These are phyloP conservation scores for Epinephelus cyanopodus DNA, from an alignment of 2,113 vertebrate species.

Conservation along the genomic window DNA sequence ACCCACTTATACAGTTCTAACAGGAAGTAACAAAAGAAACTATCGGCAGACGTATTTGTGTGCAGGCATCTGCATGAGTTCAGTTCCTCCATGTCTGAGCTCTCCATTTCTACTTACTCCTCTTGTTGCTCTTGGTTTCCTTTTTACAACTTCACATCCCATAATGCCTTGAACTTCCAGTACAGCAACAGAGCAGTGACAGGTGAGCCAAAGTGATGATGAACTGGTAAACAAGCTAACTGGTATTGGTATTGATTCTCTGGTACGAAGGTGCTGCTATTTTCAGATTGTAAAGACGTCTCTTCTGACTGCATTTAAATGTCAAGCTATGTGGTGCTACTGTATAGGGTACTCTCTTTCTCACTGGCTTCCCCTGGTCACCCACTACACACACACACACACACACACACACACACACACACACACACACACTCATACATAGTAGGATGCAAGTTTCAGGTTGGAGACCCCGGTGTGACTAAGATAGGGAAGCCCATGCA, in stretches of 20 bases:
- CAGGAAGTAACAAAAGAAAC: constrained; percentile 13
- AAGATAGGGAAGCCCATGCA: constrained; percentile 82
- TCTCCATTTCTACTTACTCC: constrained; percentile 52
- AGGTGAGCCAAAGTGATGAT: neutral
- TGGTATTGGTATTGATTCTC: neutral
- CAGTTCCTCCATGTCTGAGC: neutral
- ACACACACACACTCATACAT: constrained; percentile 3
- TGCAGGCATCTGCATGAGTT: neutral
- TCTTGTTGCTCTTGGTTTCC: constrained; percentile 35
- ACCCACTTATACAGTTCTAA: neutral
- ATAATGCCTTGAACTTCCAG: constrained; percentile 13
- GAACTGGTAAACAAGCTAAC: neutral
- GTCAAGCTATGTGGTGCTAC: constrained; percentile 20
- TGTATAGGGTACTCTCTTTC: constrained; percentile 26
- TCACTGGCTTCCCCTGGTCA: constrained; percentile 77
- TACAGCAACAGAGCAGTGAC: neutral
- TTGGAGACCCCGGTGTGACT: constrained; percentile 79
- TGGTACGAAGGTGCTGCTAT: neutral
- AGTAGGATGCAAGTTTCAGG: constrained; percentile 56
- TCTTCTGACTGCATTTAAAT: constrained; percentile 41
- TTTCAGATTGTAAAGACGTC: neutral
- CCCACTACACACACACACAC: constrained; percentile 54
- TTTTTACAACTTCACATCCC: constrained; percentile 12
- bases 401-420: constrained; percentile 23
- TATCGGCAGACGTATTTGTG: neutral